phyloP scores from a whole-genome alignment of 2,888 invertebrate species.

The Himalopsyche anomala region DNA sequence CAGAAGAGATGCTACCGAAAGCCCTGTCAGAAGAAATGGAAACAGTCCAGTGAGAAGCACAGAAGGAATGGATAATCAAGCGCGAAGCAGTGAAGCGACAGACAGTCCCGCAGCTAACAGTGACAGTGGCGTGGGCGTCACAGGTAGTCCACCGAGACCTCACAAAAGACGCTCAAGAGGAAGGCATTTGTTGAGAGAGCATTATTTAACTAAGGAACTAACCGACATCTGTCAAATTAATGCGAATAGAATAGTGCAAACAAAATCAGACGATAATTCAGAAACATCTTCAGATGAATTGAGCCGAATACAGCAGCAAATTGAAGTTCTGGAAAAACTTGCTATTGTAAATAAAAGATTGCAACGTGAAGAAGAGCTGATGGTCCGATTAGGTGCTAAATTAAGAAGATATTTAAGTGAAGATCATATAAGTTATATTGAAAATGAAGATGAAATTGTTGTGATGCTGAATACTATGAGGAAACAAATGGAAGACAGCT shows the following conservation, averaged over 20 bases:
- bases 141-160: conserved; percentile 78
- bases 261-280: conserved; percentile 74
- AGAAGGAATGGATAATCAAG: conserved; percentile 63
- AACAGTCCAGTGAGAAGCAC: conserved; percentile 45
- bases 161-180: conserved; percentile 77
- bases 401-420: conserved; percentile 79
- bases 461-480: conserved; percentile 76
- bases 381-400: conserved; percentile 82
- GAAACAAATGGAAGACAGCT: conserved; percentile 74
- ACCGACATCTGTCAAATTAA: conserved; percentile 77
- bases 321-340: conserved; percentile 85
- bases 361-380: conserved; percentile 84
- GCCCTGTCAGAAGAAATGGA: conserved; percentile 47
- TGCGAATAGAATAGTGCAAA: conserved; percentile 72
- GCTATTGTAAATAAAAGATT: conserved; percentile 84
- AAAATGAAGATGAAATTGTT: conserved; percentile 73
- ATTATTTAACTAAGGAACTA: conserved; percentile 77
- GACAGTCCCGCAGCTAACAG: conserved; percentile 80
- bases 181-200: conserved; percentile 76
- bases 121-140: conserved; percentile 83
- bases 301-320: conserved; percentile 80
- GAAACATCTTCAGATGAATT: conserved; percentile 76
- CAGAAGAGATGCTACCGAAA: conserved; percentile 50
- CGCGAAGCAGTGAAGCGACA: conserved; percentile 62
- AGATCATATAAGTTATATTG: conserved; percentile 67